Evolutionary conservation across 2,888 invertebrate genomes (phyloP).

Genomic region (Neocrepidodera transversa): DNA sequence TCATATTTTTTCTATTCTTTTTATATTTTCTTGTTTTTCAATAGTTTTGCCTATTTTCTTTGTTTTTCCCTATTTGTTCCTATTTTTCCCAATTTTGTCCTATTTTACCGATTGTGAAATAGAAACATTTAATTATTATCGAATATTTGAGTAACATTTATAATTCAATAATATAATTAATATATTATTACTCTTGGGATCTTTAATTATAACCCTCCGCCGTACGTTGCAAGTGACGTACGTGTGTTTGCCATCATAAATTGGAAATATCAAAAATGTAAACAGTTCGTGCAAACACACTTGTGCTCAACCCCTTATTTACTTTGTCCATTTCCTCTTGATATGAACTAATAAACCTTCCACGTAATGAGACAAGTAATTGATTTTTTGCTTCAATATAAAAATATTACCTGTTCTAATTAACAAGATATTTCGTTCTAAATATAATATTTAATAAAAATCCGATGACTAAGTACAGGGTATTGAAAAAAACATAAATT

Average conservation of each 20-base stretch:
- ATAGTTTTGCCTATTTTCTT: too few species aligned
- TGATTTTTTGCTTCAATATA: background rate
- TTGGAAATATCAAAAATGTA: slow-evolving; percentile 24
- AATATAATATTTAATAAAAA: too few species aligned
- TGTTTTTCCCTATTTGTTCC: too few species aligned
- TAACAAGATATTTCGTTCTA: too few species aligned
- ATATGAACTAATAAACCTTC: slow-evolving; percentile 16
- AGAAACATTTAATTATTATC: too few species aligned
- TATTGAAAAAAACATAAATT: too few species aligned
- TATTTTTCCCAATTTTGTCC: too few species aligned
- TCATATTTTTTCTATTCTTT: too few species aligned
- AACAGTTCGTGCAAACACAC: slow-evolving; percentile 17
- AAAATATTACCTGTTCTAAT: slow-evolving; percentile 14
- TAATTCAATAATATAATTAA: background rate
- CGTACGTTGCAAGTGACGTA: background rate
- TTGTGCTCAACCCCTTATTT: slow-evolving; percentile 9
- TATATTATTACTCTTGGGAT: background rate
- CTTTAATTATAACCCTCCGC: slow-evolving; percentile 6
- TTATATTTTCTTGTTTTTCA: too few species aligned
- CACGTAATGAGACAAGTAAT: slow-evolving; percentile 17
- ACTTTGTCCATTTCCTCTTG: slow-evolving; percentile 23
- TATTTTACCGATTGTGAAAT: too few species aligned
- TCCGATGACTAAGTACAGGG: too few species aligned
- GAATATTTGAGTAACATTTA: too few species aligned
- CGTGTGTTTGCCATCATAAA: background rate